Percentiles rank a stretch among this genome's conserved stretches.
Evolutionary conservation across 2,888 invertebrate genomes (phyloP).

Genomic region (Megastigmus dorsalis): DNA sequence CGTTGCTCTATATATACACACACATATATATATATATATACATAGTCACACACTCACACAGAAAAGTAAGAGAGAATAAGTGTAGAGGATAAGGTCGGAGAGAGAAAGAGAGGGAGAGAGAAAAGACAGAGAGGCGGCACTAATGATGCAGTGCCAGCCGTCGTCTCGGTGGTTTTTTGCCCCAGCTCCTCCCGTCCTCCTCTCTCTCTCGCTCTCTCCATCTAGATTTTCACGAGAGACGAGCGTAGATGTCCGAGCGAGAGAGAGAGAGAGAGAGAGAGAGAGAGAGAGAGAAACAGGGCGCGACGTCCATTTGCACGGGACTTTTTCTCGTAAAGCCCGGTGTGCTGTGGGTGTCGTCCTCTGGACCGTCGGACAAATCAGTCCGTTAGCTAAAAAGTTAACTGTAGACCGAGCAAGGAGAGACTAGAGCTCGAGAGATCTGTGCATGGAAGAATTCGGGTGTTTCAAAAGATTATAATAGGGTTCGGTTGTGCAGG

Average conservation of each 20-base stretch:
- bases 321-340: slow-evolving; percentile 19
- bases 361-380: too few relatives aligned
- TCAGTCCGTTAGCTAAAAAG: too few relatives aligned
- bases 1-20: too few relatives aligned
- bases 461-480: too few relatives aligned
- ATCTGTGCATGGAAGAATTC: too few relatives aligned
- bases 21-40: slow-evolving; percentile 20
- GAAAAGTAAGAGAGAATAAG: slow-evolving; percentile 48
- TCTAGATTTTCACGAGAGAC: slow-evolving; percentile 59
- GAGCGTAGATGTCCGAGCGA: slow-evolving; percentile 2
- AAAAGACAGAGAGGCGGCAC: slow-evolving; percentile 60
- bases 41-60: too few relatives aligned
- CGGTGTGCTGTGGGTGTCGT: too few relatives aligned
- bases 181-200: not conserved
- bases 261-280: not conserved
- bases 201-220: not conserved
- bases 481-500: too few relatives aligned
- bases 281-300: slow-evolving; percentile 15
- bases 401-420: too few relatives aligned
- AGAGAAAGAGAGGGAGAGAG: slow-evolving; percentile 56
- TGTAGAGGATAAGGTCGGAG: too few relatives aligned
- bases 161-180: slow-evolving; percentile 61
- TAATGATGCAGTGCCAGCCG: slow-evolving; percentile 68
- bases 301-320: slow-evolving; percentile 35
- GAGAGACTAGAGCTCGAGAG: too few relatives aligned